Percentiles rank a stretch among this genome's conserved stretches.
Evolutionary conservation across 2,113 vertebrate species (phyloP).

Genomic region (Elephantulus edwardii): DNA sequence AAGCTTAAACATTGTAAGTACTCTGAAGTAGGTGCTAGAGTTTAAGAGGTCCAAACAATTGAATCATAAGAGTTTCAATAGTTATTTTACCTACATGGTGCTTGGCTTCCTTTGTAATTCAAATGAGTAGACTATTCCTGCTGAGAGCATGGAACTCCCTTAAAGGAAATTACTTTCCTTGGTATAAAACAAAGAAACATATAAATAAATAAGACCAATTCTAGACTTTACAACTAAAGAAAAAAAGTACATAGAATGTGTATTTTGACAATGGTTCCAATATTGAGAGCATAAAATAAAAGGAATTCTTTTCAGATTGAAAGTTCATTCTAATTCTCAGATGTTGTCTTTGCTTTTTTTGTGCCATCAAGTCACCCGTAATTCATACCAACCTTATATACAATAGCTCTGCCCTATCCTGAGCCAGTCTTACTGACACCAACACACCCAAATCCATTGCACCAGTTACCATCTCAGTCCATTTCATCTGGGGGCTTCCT

Average conservation of each 20-base stretch:
- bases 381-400: too few relatives aligned
- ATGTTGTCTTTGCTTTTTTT: too few relatives aligned
- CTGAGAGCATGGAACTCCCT: constrained; percentile 12
- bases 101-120: constrained; percentile 28
- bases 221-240: background rate
- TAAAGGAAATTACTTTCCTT: constrained; percentile 37
- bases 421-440: too few relatives aligned
- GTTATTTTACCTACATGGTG: background rate
- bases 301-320: background rate
- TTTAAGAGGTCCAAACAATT: constrained; percentile 28
- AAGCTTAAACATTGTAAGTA: background rate
- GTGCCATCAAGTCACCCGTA: too few relatives aligned
- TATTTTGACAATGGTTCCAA: background rate
- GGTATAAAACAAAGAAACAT: constrained; percentile 38
- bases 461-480: too few relatives aligned
- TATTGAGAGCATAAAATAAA: background rate
- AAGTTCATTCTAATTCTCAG: background rate
- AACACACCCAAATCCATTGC: too few relatives aligned
- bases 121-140: background rate
- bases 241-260: background rate
- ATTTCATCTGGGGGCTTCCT: too few relatives aligned
- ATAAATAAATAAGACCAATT: constrained; percentile 45
- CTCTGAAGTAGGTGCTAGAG: background rate
- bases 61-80: background rate
- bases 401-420: too few relatives aligned